These are phyloP conservation scores for Brachionus sp. DNA, from an alignment of 1,140 invertebrate species.

Conservation along the genomic window DNA sequence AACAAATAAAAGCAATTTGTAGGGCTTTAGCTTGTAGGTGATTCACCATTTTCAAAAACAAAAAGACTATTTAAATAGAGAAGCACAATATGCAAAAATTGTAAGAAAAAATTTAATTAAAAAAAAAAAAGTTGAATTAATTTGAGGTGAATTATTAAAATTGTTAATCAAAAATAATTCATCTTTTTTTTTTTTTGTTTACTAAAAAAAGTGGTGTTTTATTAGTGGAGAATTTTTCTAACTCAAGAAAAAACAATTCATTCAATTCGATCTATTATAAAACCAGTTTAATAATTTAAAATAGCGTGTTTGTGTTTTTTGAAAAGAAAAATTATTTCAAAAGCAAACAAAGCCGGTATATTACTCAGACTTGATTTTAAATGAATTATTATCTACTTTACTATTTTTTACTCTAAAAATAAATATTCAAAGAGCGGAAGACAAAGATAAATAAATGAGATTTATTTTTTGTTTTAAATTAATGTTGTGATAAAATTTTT, in stretches of 20 bases:
- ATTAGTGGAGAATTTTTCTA: background rate
- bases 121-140: too few relatives aligned
- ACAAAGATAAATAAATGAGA: background rate
- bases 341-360: background rate
- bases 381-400: background rate
- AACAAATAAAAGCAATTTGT: too few relatives aligned
- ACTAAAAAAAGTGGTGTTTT: too few relatives aligned
- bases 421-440: background rate
- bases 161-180: too few relatives aligned
- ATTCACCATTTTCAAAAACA: too few relatives aligned
- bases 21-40: too few relatives aligned
- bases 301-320: background rate
- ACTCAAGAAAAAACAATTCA: background rate
- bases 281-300: background rate
- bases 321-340: background rate
- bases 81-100: too few relatives aligned
- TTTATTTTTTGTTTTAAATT: background rate
- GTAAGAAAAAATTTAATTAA: too few relatives aligned
- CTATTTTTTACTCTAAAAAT: background rate
- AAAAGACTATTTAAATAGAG: too few relatives aligned
- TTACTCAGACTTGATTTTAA: background rate
- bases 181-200: too few relatives aligned
- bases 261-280: background rate
- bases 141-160: too few relatives aligned
- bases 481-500: background rate